Conservation (phyloP, 1,140 invertebrate genomes). For the Archegozetes longisetosus region DNA sequence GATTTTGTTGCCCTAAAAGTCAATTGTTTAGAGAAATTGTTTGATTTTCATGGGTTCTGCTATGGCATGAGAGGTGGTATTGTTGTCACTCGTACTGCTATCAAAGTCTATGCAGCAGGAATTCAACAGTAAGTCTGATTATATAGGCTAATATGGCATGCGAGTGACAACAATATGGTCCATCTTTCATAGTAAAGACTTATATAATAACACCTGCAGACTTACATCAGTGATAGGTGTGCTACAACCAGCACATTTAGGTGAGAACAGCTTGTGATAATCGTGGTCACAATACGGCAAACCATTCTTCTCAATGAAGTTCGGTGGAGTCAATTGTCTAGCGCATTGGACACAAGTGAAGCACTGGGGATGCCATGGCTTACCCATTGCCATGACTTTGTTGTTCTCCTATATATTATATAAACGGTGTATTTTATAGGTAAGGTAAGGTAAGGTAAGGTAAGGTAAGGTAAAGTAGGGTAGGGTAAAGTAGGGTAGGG, state of each 20-base stretch:
- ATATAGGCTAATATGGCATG: too few relatives aligned
- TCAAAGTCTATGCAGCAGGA: too few relatives aligned
- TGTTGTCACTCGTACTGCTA: too few relatives aligned
- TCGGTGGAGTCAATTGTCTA: slow-evolving; percentile 32
- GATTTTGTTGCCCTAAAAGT: slow-evolving; percentile 5
- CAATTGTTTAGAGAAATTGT: too few relatives aligned
- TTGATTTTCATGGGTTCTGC: too few relatives aligned
- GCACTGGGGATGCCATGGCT: slow-evolving; percentile 93
- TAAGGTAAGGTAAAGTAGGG: not conserved
- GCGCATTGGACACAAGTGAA: slow-evolving; percentile 90
- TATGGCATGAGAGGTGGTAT: too few relatives aligned
- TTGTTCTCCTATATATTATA: slow-evolving; percentile 11
- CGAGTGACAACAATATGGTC: too few relatives aligned
- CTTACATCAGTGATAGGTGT: slow-evolving; percentile 74
- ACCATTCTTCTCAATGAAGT: slow-evolving; percentile 10
- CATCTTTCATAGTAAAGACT: too few relatives aligned
- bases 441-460: not conserved
- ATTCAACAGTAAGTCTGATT: too few relatives aligned
- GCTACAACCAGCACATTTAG: slow-evolving; percentile 93
- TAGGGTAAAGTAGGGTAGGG: not conserved
- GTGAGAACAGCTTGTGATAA: slow-evolving; percentile 95
- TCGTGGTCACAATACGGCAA: slow-evolving; percentile 79
- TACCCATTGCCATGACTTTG: slow-evolving; percentile 39
- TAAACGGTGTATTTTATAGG: not conserved
- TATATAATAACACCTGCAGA: not conserved